Base-by-base conservation (phyloP, 2,797 vertebrate genomes). In the Salarias fasciatus region DNA sequence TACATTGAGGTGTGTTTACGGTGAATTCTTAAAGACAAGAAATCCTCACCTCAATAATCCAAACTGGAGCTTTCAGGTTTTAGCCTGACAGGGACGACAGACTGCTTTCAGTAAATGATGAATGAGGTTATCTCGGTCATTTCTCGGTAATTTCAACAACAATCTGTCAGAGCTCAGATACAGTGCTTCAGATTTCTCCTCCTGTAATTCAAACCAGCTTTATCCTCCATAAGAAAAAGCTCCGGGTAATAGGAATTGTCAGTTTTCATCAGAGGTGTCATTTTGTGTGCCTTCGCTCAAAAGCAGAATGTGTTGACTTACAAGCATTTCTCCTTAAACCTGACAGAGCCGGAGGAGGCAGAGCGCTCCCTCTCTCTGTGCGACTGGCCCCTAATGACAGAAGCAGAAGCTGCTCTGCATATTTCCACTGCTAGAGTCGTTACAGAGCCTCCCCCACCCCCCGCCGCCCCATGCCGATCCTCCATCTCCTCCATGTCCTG, bases 361-460 rank as follows among this genome's bases (percentile, higher is more conserved):
- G 40, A 42, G 46, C 15, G 2, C 37, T 76, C 46, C 75, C 58
- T 61, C 73, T 80, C 83, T 80, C 48, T 47, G 54, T 60, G 63
- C 53, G 69, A 72, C 67, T 79, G 90, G 82, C 88, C 89, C 90
- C 83, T 93, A 91, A 94, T 82, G 90, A 90, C 70, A 84, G 73
- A 69, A 92, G 64, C 93, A 94, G 93, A 91, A 79, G 77, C 69
- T 69, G 40, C 41, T 80, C 69, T 83, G 80, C 90, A 92, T 92
- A 87, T 77, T 90, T 92, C 78, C 61, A 77, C 92, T 91, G 91
- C 58, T 86, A 76, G 65, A 92, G 51, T 79, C 86, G 84, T 92
- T 89, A 92, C 5, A 38, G 69, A 81, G 72, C 77, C 60, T 66
- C 57, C 63, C 10, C 51, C 67, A 57, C 66, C 72, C 62, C 69